A percentile compares a stretch with the other conserved stretches of the same genome.
Evolutionary conservation across 92 coral and sea anemone genomes (phyloP).

Genomic region (Phymanthus crucifer): DNA sequence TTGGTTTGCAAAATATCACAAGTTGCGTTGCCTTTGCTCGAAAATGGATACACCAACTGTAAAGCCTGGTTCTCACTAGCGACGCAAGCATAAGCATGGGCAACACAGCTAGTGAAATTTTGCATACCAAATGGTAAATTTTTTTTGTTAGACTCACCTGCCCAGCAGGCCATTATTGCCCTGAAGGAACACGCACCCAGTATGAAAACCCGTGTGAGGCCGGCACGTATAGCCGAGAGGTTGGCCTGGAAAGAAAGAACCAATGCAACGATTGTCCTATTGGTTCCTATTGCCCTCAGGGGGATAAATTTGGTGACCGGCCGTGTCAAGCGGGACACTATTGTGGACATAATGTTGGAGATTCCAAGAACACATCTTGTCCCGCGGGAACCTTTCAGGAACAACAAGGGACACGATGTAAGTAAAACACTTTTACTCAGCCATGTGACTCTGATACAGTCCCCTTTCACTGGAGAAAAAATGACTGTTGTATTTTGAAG

Average conservation of each 20-base stretch:
- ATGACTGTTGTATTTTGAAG: background rate
- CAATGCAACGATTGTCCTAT: slow-evolving; percentile 73
- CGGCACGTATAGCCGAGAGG: slow-evolving; percentile 66
- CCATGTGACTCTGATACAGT: background rate
- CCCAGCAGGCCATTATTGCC: slow-evolving; percentile 92
- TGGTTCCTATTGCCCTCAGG: slow-evolving; percentile 84
- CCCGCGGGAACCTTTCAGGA: slow-evolving; percentile 86
- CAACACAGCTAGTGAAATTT: no score
- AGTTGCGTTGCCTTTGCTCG: no score
- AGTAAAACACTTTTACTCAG: slow-evolving; percentile 10
- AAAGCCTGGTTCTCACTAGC: no score
- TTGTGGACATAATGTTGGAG: slow-evolving; percentile 62
- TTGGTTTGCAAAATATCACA: no score
- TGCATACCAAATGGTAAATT: no score
- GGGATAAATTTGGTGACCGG: slow-evolving; percentile 80
- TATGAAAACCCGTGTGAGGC: slow-evolving; percentile 80
- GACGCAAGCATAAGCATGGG: no score
- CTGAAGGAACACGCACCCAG: slow-evolving; percentile 73
- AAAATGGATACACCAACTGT: no score
- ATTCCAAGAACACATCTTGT: slow-evolving; percentile 49
- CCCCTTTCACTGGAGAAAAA: background rate
- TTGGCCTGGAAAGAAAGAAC: slow-evolving; percentile 79
- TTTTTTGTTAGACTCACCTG: slow-evolving; percentile 70
- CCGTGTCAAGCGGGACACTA: slow-evolving; percentile 86
- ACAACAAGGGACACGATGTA: slow-evolving; percentile 91